Conservation (phyloP, 2,113 vertebrate species). For the Corythaixoides concolor region DNA sequence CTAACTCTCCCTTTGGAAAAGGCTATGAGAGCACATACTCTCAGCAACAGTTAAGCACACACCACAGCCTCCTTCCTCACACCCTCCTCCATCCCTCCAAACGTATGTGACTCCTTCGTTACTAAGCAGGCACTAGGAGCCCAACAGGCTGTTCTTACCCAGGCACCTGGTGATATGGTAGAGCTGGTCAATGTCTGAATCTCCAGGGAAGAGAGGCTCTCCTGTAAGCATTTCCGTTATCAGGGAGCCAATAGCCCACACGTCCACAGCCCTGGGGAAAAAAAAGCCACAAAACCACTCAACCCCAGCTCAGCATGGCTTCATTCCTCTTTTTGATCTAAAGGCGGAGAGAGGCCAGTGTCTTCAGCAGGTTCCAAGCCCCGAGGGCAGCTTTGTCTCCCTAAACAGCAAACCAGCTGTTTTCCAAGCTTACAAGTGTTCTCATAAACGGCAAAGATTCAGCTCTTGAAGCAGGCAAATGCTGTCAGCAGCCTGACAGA, state of each 20-base stretch:
- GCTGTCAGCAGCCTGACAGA: not conserved
- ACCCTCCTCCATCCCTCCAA: not conserved
- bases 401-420: not conserved
- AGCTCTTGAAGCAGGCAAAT: not conserved
- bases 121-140: not conserved
- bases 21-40: rapidly evolving
- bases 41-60: not conserved
- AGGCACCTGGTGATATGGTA: constrained; percentile 85
- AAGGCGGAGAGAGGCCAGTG: not conserved
- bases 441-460: not conserved
- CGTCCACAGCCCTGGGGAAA: constrained; percentile 84
- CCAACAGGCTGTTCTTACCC: constrained; percentile 64
- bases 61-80: not conserved
- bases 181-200: constrained; percentile 92
- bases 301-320: not conserved
- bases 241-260: constrained; percentile 90
- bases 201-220: constrained; percentile 87
- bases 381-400: not conserved
- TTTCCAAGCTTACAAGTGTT: not conserved
- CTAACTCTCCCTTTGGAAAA: not conserved
- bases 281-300: not conserved
- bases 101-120: not conserved
- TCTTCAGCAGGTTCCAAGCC: not conserved
- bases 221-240: constrained; percentile 88
- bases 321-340: not conserved